Base-by-base conservation (phyloP, 2,113 vertebrate genomes). In the Tragelaphus strepsiceros region DNA sequence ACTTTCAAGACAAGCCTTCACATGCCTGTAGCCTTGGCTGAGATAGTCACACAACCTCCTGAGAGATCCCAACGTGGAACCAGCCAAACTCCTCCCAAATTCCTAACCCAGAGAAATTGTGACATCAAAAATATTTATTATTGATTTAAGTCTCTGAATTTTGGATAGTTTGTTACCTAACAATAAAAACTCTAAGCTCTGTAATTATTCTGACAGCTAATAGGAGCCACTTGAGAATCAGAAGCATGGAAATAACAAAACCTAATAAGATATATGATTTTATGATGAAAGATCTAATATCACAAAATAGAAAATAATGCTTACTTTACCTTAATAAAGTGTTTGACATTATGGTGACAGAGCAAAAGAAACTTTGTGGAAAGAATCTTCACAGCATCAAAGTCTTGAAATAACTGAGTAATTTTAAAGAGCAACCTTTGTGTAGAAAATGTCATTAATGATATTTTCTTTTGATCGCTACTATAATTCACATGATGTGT, bases 401-500 rank as follows among this genome's bases (percentile, higher is more conserved):
- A 77, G n/a, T 56, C 53, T 49, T 67, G 12, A 96, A 94, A 81
- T 87, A 83, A 94, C 9, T 94, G 62, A 91, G 54, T 61, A 74
- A 83, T 96, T 96, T 87, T 61, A 96, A 96, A 98, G 90, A 87
- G 88, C 62, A 95, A 93, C 2, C 15, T 90, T 84, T 59, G n/a
- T 46, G 49, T 88, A 94, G 26, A 51, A 92, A 95, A 94, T 96
- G 80, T 88, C 90, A 97, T 74, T 91, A 83, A 85, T 32, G 32
- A 58, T 84, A 87, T 30, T 92, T 96, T 58, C 62, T 88, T 88
- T 78, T 88, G 62, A 56, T 95, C 32, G 35, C 77, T 92, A 49
- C 83, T 83, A 28, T 59, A 95, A 74, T 86, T 88, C 71, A 62
- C 6, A 92, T 35, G 28, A 84, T 17, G 8, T 49, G 46, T 84